Evolutionary conservation across 1,140 invertebrate species (phyloP).

Genomic region (Hesperophylax magnus): DNA sequence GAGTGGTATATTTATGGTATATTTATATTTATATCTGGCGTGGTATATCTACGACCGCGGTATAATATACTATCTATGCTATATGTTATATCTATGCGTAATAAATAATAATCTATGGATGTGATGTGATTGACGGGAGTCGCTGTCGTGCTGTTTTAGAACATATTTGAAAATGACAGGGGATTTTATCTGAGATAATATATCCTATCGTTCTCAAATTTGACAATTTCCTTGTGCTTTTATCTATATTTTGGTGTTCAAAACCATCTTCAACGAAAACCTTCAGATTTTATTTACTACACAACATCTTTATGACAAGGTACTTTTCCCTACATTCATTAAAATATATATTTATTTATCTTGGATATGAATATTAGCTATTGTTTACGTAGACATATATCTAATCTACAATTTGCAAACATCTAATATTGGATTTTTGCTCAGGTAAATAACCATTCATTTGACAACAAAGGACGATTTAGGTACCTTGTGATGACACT

Average conservation of each 20-base stretch:
- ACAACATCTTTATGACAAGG: constrained; percentile 35
- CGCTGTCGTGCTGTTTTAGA: background rate
- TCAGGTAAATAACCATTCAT: background rate
- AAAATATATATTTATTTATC: background rate
- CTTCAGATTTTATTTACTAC: constrained; percentile 2
- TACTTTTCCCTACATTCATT: constrained; percentile 3
- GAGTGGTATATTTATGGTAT: too few species aligned
- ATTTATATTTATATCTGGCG: too few species aligned
- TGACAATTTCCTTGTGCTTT: background rate
- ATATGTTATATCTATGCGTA: too few species aligned
- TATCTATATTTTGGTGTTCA: background rate
- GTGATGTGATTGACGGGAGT: background rate
- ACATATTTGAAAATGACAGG: constrained; percentile 42
- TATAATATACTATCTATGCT: too few species aligned
- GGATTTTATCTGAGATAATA: constrained; percentile 36
- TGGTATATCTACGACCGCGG: too few species aligned
- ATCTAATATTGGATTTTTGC: background rate
- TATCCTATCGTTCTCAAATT: constrained; percentile 39
- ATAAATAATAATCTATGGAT: too few species aligned
- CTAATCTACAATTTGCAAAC: background rate
- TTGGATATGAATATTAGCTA: background rate
- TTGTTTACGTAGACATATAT: background rate
- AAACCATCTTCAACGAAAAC: background rate
- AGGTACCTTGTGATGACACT: background rate
- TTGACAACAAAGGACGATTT: constrained; percentile 20